These are phyloP conservation scores for Oscheius onirici DNA, from an alignment of 2,888 invertebrate genomes.

Conservation along the genomic window DNA sequence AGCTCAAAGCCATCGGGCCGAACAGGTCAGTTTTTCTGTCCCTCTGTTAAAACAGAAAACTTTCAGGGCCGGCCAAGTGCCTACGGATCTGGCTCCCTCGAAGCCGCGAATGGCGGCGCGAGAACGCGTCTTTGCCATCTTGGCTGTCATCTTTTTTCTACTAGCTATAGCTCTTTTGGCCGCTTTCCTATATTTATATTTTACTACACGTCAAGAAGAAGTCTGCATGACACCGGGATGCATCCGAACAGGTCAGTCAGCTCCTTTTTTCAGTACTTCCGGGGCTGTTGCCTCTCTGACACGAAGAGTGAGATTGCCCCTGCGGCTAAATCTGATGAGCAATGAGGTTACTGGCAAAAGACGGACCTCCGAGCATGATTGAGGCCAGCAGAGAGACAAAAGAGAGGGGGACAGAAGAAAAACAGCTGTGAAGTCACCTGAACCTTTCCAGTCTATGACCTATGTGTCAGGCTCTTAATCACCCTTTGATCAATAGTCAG, in stretches of 20 bases:
- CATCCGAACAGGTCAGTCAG: conserved; percentile 64
- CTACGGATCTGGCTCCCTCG: conserved; percentile 31
- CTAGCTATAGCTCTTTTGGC: conserved; percentile 42
- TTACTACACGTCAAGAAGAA: conserved; percentile 45
- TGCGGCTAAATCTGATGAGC: conserved; percentile 29
- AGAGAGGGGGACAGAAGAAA: neutral
- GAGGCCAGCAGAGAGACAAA: neutral
- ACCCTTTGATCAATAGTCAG: too few species aligned
- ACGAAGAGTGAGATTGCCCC: neutral
- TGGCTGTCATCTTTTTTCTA: conserved; percentile 39
- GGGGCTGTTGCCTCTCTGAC: neutral
- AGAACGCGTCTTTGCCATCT: conserved; percentile 41
- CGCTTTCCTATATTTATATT: conserved; percentile 49
- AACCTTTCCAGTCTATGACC: too few species aligned
- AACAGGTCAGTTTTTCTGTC: neutral
- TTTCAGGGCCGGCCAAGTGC: conserved; percentile 24
- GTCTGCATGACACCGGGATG: conserved; percentile 68
- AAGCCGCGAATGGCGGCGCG: conserved; percentile 36
- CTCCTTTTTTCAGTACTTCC: neutral
- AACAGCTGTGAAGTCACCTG: too few species aligned
- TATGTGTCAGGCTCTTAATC: too few species aligned
- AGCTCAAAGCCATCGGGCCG: conserved; percentile 18
- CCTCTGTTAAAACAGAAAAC: neutral
- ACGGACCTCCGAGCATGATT: neutral
- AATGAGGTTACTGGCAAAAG: neutral